phyloP scores from a whole-genome alignment of 1,140 invertebrate species.

The Heliothis subflexa region DNA sequence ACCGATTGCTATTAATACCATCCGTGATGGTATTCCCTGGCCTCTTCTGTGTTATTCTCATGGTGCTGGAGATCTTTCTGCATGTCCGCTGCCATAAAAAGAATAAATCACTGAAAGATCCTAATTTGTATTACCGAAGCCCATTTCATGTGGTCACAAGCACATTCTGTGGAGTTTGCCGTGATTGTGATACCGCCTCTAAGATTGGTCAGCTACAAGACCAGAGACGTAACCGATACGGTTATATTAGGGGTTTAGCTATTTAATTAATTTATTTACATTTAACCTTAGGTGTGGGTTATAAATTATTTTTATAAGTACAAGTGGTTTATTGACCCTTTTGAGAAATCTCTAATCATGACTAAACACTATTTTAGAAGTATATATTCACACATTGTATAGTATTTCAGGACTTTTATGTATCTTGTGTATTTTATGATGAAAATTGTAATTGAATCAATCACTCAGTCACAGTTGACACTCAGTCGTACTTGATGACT shows the following conservation, averaged over 20 bases:
- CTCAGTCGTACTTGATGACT: no score
- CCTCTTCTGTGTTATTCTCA: slow-evolving; percentile 65
- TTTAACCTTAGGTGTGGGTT: slow-evolving; percentile 5
- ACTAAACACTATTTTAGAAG: no score
- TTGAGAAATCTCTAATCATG: neutral
- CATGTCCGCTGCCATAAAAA: slow-evolving; percentile 76
- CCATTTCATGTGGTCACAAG: slow-evolving; percentile 76
- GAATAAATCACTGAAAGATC: slow-evolving; percentile 70
- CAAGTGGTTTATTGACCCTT: neutral
- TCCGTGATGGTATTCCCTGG: slow-evolving; percentile 69
- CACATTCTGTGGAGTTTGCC: slow-evolving; percentile 75
- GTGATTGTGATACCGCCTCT: slow-evolving; percentile 68
- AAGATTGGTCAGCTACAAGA: slow-evolving; percentile 75
- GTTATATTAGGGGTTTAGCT: slow-evolving; percentile 69
- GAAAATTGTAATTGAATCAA: no score
- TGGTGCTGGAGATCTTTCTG: slow-evolving; percentile 70
- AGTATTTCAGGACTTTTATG: no score
- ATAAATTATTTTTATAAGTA: neutral
- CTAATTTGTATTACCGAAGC: slow-evolving; percentile 73
- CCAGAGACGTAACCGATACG: slow-evolving; percentile 69
- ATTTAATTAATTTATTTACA: slow-evolving; percentile 45
- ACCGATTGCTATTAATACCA: slow-evolving; percentile 71
- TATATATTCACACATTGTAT: no score
- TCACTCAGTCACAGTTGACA: no score
- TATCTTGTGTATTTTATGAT: no score